phyloP scores from a whole-genome alignment of 64 coral and sea anemone genomes.

The Pocillopora damicornis region DNA sequence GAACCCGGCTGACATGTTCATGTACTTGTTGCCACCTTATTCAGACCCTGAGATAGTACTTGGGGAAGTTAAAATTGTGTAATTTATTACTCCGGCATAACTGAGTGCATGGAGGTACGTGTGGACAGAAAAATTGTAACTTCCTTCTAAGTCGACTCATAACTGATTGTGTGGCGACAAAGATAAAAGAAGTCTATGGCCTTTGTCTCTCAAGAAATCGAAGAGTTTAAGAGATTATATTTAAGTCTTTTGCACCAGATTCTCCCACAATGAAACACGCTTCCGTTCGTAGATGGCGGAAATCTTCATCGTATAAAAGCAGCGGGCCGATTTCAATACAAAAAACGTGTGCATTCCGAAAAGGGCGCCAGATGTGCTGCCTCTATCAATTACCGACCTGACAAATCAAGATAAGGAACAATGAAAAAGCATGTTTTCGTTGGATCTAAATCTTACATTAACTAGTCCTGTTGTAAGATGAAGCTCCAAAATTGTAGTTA shows the following conservation, averaged over 20 bases:
- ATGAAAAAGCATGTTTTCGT: not conserved
- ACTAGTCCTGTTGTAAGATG: not conserved
- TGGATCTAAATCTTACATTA: not conserved
- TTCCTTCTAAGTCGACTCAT: no score
- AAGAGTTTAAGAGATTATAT: no score
- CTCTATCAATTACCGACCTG: not conserved
- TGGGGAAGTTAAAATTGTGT: no score
- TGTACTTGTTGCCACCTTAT: no score
- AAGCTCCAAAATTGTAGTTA: not conserved
- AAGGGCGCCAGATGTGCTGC: not conserved
- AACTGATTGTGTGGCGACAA: no score
- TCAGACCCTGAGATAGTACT: no score
- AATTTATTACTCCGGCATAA: no score
- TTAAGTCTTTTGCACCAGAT: not conserved
- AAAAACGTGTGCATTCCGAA: not conserved
- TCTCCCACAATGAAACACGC: not conserved
- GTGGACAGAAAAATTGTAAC: no score
- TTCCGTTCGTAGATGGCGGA: not conserved
- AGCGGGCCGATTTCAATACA: not conserved
- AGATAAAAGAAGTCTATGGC: no score
- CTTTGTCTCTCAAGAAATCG: no score
- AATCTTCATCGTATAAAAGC: not conserved
- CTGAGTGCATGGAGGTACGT: no score
- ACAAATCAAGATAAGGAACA: not conserved
- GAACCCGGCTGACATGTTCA: no score